Conservation (phyloP, 37 sponge, comb jelly and placozoan genomes). For the Halichondria panicea region DNA sequence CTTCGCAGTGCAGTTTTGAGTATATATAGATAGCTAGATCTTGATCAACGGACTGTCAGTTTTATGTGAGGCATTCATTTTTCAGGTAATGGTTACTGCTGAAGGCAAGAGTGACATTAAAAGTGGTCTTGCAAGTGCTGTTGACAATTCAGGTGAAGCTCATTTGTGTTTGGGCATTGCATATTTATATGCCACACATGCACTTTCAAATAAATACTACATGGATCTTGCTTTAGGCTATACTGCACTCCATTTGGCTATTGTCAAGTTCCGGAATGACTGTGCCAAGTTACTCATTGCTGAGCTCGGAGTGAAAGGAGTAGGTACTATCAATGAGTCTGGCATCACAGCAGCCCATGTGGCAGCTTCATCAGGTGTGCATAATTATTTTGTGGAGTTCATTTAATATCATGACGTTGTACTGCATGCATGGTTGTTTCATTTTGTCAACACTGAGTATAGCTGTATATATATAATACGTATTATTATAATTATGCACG, state of each 20-base stretch:
- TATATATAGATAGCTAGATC: background rate
- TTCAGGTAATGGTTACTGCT: conserved; percentile 3
- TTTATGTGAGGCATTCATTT: background rate
- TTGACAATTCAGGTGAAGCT: conserved; percentile 19
- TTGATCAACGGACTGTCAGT: background rate
- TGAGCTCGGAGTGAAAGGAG: conserved; percentile 57
- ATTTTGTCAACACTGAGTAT: background rate
- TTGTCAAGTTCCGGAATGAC: conserved; percentile 52
- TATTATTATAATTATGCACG: no score
- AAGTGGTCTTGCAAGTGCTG: conserved; percentile 1
- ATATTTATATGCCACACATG: background rate
- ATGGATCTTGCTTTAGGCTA: conserved; percentile 32
- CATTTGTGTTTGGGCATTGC: background rate
- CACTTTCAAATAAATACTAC: background rate
- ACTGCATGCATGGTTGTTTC: background rate
- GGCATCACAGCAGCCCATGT: conserved; percentile 75
- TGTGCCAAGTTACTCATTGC: conserved; percentile 56
- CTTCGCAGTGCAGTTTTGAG: no score
- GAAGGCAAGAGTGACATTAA: conserved; percentile 9
- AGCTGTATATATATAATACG: background rate
- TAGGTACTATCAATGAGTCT: conserved; percentile 51
- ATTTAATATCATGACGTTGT: background rate
- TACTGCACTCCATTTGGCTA: conserved; percentile 67
- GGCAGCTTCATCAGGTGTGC: conserved; percentile 69
- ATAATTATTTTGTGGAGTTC: no score